phyloP scores from a whole-genome alignment of 1,140 invertebrate species.

The Lycorma delicatula region DNA sequence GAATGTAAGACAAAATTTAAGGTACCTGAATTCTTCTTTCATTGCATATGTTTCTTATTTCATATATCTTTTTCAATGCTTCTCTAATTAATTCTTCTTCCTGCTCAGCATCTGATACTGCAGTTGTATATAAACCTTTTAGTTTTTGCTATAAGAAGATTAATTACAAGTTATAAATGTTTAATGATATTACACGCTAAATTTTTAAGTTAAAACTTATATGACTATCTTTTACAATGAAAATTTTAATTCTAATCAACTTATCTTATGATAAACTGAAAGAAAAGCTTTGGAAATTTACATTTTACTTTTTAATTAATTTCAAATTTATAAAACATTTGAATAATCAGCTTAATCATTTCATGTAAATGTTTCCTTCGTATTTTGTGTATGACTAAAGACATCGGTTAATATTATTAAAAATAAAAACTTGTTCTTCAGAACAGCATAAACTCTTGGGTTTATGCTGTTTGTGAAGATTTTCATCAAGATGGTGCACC shows the following conservation, averaged over 20 bases:
- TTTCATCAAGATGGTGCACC: no score
- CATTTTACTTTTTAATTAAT: neutral
- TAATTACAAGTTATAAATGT: no score
- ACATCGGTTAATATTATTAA: no score
- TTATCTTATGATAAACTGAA: constrained; percentile 31
- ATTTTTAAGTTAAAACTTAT: constrained; percentile 23
- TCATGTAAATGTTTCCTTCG: no score
- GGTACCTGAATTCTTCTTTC: constrained; percentile 72
- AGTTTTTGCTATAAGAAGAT: constrained; percentile 58
- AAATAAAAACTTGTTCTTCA: no score
- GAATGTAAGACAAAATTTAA: no score
- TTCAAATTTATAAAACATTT: neutral
- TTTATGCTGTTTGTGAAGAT: no score
- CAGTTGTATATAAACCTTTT: constrained; percentile 70
- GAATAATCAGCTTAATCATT: no score
- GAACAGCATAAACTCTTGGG: no score
- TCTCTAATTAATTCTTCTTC: constrained; percentile 77
- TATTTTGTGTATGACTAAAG: no score
- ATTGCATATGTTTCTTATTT: constrained; percentile 82
- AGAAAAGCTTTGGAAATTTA: neutral
- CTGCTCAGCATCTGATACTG: constrained; percentile 67
- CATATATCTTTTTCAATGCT: constrained; percentile 78
- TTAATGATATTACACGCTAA: no score
- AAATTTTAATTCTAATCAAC: neutral
- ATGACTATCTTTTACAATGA: constrained; percentile 44